Evolutionary conservation across 2,113 vertebrate species (phyloP), one percentile per base, ranked within the genome.

Genomic region (Isurus oxyrinchus): DNA sequence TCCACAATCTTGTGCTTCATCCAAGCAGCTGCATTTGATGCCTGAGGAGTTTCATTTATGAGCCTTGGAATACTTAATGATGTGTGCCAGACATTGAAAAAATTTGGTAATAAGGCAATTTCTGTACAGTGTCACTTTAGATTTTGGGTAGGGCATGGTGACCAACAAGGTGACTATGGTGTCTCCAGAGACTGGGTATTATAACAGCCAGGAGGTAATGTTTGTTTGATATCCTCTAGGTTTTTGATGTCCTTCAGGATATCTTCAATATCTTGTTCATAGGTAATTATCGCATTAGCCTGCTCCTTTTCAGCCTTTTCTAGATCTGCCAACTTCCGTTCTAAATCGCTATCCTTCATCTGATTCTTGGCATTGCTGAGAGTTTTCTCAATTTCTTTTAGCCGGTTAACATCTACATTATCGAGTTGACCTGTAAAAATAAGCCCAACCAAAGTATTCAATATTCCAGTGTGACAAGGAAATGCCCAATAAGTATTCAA

Each of bases 141-240:
- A 96, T 96, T 96, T 97, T 96, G 61, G 59, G 63, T 88, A 84
- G 96, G 96, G 53, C 27, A 55, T 55, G 76, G 86, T 53, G 94
- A 49, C 96, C 96, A 2, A 96, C 31, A 63, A 55, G 40, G 76
- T 49, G 93, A 31, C 27, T 87, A 96, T 4, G 96, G 53, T 61
- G 55, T 53, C 97, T 99, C 99, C 79, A 99, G 98, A 96, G 98
- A 99, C 31, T 99, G 98, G 96, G 99, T 99, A 98, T 99, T 99
- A 97, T 99, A 99, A 98, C 99, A 99, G 97, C 99, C 99, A 0
- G 98, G 97, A 0, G 99, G 99, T 97, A 99, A 97, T 94, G 99
- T 99, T 97, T 98, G 99, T 98, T 98, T 99, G 98, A 99, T 99
- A 98, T 99, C 99, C 16, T 99, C 98, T 95, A 99, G 98, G 97